phyloP scores from a whole-genome alignment of 2,888 invertebrate genomes.

The Boloria euphrosyne region DNA sequence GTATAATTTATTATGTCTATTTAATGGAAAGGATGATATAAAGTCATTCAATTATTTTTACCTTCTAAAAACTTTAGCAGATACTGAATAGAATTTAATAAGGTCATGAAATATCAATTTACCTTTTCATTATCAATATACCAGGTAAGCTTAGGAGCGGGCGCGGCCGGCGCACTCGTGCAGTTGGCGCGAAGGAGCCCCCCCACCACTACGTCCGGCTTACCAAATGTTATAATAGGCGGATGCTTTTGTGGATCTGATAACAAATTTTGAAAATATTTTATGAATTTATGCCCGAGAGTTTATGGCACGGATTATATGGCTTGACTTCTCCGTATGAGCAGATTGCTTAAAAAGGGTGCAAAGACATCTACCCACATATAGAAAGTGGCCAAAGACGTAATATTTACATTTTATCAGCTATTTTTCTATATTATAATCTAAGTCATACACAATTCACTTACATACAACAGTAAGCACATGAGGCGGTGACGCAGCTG shows the following conservation, averaged over 20 bases:
- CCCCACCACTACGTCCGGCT: slow-evolving; percentile 86
- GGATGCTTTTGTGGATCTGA: slow-evolving; percentile 86
- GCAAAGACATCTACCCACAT: too few species aligned
- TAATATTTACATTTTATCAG: neutral
- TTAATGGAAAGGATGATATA: too few species aligned
- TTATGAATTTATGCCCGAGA: too few species aligned
- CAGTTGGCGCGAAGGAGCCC: slow-evolving; percentile 88
- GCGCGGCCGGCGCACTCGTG: slow-evolving; percentile 87
- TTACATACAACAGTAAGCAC: slow-evolving; percentile 91
- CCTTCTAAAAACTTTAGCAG: too few species aligned
- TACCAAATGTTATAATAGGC: slow-evolving; percentile 87
- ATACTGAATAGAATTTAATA: too few species aligned
- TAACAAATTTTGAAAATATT: too few species aligned
- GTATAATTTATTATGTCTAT: too few species aligned
- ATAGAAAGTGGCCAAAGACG: too few species aligned
- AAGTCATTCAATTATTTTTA: too few species aligned
- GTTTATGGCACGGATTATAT: too few species aligned
- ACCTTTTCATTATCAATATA: slow-evolving; percentile 89
- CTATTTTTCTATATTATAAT: neutral
- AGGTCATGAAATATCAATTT: slow-evolving; percentile 25
- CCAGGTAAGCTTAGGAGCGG: slow-evolving; percentile 89
- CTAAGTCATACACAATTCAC: slow-evolving; percentile 54
- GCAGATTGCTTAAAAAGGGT: too few species aligned
- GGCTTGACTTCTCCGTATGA: too few species aligned
- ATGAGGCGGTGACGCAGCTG: slow-evolving; percentile 88